Base-by-base conservation (phyloP, 1,140 invertebrate species). In the Sitobion miscanthi region DNA sequence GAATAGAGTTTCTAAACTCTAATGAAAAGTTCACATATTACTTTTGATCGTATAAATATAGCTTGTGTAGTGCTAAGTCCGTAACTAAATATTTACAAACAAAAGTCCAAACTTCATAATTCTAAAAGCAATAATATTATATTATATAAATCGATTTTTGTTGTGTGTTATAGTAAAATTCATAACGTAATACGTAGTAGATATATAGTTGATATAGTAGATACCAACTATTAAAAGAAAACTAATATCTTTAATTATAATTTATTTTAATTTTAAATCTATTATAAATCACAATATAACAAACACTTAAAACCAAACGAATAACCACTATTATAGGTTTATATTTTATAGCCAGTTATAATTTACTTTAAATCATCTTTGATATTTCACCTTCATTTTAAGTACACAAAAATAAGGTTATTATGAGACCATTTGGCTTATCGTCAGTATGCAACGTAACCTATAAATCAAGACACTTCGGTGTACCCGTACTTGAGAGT, bases 1-100 rank as follows among this genome's bases (percentile, higher is more conserved):
- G 3, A n/a, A 87, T 21, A 35, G 2, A 89, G n/a, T 89, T 54
- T 57, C 17, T 52, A 88, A 88, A 88, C 86, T 88, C 86, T 35
- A 38, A 57, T 89, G 21, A 89, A 89, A 57, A 89, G 49, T 89
- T 38, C 9, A 89, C 35, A 57, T 89, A 89, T 89, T 89, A 57
- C 52, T 89, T 89, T 89, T 38, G 49, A 38, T 89, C 8, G 38
- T 57, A 89, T 89, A 57, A 57, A 57, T 89, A 89, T 25, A 45
- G 35, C 17, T 82, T 38, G n/a, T 35, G n/a, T 35, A 21, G 21
- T 69, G 62, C 11, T 30, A 69, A 69, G 62, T 69, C 30, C 9
- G n/a, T 69, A 69, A n/a, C 62, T n/a, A 77, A 77, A 35, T n/a
- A 77, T 35, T 17, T n/a, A n/a, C 11, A 77, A 77, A 77, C n/a